Conservation (phyloP, 2,888 invertebrate species). For the Siphlonurus alternatus region DNA sequence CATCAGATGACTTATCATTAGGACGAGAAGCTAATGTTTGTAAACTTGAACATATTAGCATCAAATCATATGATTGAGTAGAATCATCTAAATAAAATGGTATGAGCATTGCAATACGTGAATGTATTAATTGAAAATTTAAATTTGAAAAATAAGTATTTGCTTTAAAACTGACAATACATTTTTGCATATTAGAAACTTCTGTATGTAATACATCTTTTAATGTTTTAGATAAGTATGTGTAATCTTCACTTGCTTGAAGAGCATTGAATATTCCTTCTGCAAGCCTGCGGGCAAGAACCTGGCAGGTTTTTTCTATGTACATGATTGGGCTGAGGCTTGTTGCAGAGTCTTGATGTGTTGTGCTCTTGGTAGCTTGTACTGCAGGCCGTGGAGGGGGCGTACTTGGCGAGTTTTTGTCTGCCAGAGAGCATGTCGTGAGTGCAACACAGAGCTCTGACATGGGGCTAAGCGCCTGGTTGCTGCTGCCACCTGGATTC, state of each 20-base stretch:
- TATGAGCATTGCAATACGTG: neutral
- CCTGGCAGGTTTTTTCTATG: constrained; percentile 41
- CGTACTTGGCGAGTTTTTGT: constrained; percentile 22
- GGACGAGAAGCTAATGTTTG: neutral
- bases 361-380: neutral
- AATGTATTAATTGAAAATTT: neutral
- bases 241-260: neutral
- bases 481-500: neutral
- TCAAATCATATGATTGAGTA: neutral
- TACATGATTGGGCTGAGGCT: constrained; percentile 30
- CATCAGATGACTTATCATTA: neutral
- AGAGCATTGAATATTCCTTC: constrained; percentile 33
- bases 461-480: constrained; percentile 31
- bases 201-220: neutral
- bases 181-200: neutral
- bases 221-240: neutral
- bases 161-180: neutral
- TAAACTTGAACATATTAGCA: neutral
- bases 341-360: neutral
- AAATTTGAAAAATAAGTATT: neutral
- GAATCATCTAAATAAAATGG: neutral
- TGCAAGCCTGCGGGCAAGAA: constrained; percentile 52
- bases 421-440: constrained; percentile 34
- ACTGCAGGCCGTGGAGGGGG: neutral
- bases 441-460: constrained; percentile 40